Percentiles rank a stretch among this genome's conserved stretches.
These are phyloP conservation scores for Coracopsis vasa DNA, from an alignment of 2,113 vertebrate genomes.

Conservation along the genomic window DNA sequence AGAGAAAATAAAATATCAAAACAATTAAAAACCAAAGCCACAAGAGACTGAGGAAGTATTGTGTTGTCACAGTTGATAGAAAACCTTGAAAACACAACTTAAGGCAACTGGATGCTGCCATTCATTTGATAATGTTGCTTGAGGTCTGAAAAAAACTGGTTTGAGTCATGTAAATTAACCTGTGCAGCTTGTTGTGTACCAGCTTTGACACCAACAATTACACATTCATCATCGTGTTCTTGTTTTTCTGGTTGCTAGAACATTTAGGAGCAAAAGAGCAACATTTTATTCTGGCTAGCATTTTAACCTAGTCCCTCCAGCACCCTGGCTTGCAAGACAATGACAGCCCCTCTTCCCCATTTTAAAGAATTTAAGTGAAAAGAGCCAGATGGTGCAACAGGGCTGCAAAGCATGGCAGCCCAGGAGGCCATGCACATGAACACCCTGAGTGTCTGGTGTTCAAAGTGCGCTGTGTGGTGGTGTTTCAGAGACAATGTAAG, in stretches of 20 bases:
- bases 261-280: background rate
- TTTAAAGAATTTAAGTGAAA: background rate
- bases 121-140: background rate
- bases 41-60: background rate
- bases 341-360: background rate
- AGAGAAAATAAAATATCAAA: background rate
- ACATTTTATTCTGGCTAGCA: background rate
- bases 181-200: background rate
- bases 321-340: background rate
- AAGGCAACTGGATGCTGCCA: background rate
- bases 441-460: background rate
- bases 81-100: background rate
- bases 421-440: background rate
- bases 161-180: background rate
- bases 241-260: background rate
- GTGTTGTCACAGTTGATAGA: background rate
- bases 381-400: background rate
- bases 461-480: background rate
- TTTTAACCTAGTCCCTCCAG: background rate
- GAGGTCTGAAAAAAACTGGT: background rate
- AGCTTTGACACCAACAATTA: background rate
- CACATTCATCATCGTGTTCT: background rate
- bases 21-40: background rate
- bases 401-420: background rate
- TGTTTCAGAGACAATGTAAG: background rate